Base-by-base conservation (phyloP, 2,113 vertebrate species). In the Halichoeres trimaculatus region DNA sequence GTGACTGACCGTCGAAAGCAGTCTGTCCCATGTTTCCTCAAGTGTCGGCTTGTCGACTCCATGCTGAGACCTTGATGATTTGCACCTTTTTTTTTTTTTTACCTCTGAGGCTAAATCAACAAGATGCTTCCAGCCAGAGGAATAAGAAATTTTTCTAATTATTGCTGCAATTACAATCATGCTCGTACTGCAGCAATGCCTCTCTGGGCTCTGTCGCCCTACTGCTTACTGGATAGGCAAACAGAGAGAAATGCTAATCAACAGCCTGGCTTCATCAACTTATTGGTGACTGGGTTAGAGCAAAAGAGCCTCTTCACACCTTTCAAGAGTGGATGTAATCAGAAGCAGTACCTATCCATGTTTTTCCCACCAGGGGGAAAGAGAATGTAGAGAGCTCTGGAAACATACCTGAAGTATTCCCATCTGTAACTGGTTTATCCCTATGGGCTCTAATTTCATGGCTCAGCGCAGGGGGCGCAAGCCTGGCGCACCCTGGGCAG, bases 91-190 rank as follows among this genome's bases (percentile, higher is more conserved):
- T n/a, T n/a, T n/a, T n/a, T n/a, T n/a, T n/a, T 30, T 85, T 88
- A 85, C 88, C 78, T 81, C 78, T 4, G 83, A 89, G 80, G 87
- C 78, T 65, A 66, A 72, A 86, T 30, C 77, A 88, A 70, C 72
- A 80, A 80, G 51, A 84, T 76, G 41, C 82, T 88, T 83, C 69
- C 78, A 67, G 54, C 47, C 84, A 80, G 67, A 80, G 74, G 54
- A 65, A 73, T 60, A 47, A 67, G 76, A 89, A 88, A 45, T 81
- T 84, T 91, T 87, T 87, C 78, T 88, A 90, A 92, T 92, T 91
- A 90, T 83, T 88, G 51, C 73, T 14, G 67, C 88, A 93, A 93
- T 94, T 88, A 92, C 84, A 92, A 93, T 92, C 87, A 90, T 73
- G 72, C 73, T 63, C 60, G 76, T 88, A 68, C 67, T 41, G 74